Base-by-base conservation (phyloP, 2,797 vertebrate genomes). In the Dromococcyx pavoninus region DNA sequence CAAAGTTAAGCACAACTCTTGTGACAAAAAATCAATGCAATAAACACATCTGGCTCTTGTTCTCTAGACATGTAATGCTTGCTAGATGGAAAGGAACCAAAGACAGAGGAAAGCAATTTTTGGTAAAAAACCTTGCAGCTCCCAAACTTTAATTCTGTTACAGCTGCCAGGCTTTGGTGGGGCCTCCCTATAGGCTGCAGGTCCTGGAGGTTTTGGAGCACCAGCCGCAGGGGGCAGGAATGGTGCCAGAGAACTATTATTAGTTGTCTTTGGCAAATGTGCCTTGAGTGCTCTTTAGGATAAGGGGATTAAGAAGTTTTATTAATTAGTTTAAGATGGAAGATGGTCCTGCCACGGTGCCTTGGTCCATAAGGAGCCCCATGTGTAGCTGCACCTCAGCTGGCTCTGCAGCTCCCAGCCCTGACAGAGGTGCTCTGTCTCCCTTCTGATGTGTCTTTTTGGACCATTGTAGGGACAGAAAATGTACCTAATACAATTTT, bases 181-280 rank as follows among this genome's bases (percentile, higher is more conserved):
- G 74, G 57, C 50, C 32, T 80, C 28, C 39, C 27, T 57, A 23
- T 23, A 30, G 69, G 27, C 16, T 44, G 22, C 16, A 10, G 50
- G 18, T 57, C 18, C n/a, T n/a, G 62, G 44, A 88, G 27, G 15
- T 44, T 13, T 16, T 71, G 61, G 35, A 94, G 33, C 35, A 28
- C 7, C 0, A 8, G 66, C 7, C 44, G 14, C 0, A 0, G 27
- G 19, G 17, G 17, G 25, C 39, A 89, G 65, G 32, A 71, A 41
- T 46, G 44, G 39, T 64, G 76, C 35, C 0, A 1, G 51, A 23
- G 33, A 24, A 14, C 6, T 82, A 2, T 2, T 88, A 48, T 25
- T 64, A 50, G 28, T 30, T 71, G 61, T 57, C 41, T 69, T 78
- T 61, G 44, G 65, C 64, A 91, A 86, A 86, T 22, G 54, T 41